Evolutionary conservation across 2,888 invertebrate genomes (phyloP), one percentile per base, ranked within the genome.

Genomic region (Sepiola atlantica): DNA sequence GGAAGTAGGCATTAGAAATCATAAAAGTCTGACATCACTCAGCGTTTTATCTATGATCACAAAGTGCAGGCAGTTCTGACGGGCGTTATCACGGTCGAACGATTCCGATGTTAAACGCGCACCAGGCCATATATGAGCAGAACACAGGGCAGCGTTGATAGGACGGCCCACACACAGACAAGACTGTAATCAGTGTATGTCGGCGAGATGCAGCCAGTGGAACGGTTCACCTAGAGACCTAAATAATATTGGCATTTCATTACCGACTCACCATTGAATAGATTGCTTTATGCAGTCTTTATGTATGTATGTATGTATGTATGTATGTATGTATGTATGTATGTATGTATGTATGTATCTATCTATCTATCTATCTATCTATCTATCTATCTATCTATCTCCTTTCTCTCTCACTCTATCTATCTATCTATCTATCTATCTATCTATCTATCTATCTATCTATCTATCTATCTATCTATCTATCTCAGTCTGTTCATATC

Each of bases 171-270:
- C 77, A n/a, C 77, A 77, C 77, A 77, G 77, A n/a, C n/a, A 77
- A 77, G n/a, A 77, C 77, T 77, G 77, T 77, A 77, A n/a, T 77
- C 32, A 77, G 77, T 77, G 77, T 77, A 77, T 77, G 77, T 77
- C 77, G 32, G 32, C 18, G n/a, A 16, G 77, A 77, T n/a, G n/a
- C 77, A 77, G 77, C n/a, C 77, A 77, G n/a, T 32, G 77, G 77
- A 77, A 77, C 77, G 32, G n/a, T 77, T 77, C 77, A 77, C 77
- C 77, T 77, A 77, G 77, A 77, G 77, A 77, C 77, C 77, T 32
- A 77, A 77, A 77, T 77, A 77, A 77, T 14, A 20, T 32, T n/a
- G n/a, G 18, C n/a, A 77, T n/a, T 77, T 77, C 77, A 77, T 77
- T 77, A 77, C 77, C n/a, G 77, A 77, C n/a, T 32, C n/a, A 14